Conservation (phyloP, 2,797 vertebrate species). For the Danio jaintianensis region DNA sequence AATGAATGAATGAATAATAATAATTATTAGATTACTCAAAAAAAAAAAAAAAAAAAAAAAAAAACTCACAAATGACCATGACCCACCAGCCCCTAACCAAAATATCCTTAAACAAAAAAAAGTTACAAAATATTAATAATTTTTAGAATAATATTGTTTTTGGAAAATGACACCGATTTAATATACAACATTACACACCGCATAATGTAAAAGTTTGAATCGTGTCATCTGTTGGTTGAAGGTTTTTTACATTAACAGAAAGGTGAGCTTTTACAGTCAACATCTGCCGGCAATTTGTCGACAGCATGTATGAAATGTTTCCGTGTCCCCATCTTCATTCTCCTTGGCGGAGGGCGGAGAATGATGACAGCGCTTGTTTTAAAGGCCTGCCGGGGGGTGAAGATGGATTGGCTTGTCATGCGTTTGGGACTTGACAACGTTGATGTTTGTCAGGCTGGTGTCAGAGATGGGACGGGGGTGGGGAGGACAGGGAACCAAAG, state of each 20-base stretch:
- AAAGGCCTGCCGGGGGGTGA: slow-evolving; percentile 68
- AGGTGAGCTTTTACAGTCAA: slow-evolving; percentile 52
- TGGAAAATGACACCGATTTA: too few relatives aligned
- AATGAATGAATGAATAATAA: too few relatives aligned
- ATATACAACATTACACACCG: slow-evolving; percentile 71
- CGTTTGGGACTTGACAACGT: slow-evolving; percentile 67
- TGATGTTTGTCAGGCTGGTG: slow-evolving; percentile 73
- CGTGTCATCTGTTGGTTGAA: slow-evolving; percentile 22
- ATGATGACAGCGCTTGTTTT: slow-evolving; percentile 66
- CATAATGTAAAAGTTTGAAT: not conserved
- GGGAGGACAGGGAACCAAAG: slow-evolving; percentile 52
- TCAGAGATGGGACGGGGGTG: slow-evolving; percentile 70
- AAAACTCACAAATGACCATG: too few relatives aligned
- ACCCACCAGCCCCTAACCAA: too few relatives aligned
- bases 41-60: too few relatives aligned
- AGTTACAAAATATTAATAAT: too few relatives aligned
- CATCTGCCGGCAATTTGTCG: slow-evolving; percentile 60
- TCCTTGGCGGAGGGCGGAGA: slow-evolving; percentile 73
- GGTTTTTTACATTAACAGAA: slow-evolving; percentile 41
- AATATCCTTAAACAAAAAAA: too few relatives aligned
- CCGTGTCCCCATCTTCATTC: slow-evolving; percentile 66
- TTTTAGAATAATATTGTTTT: too few relatives aligned
- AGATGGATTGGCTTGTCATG: slow-evolving; percentile 77
- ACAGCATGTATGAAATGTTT: slow-evolving; percentile 57
- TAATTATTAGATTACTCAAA: too few relatives aligned